Evolutionary conservation across 2,797 vertebrate genomes (phyloP), one percentile per base, ranked within the genome.

Genomic region (Cyclopterus lumpus): DNA sequence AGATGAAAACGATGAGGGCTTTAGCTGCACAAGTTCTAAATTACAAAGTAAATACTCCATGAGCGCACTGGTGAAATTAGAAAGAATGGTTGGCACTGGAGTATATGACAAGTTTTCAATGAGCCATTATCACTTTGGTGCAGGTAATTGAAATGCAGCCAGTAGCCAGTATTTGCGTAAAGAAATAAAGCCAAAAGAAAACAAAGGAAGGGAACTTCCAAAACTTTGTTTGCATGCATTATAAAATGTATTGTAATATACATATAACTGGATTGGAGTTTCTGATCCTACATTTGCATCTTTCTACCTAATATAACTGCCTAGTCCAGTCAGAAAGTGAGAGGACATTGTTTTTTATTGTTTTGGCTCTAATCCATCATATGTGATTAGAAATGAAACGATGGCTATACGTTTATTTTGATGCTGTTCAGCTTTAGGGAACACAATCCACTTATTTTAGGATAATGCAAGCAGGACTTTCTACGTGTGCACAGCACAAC

Each of bases 81-180:
- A 73, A 70, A 61, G 60, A 85, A 71, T 70, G 48, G 32, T 38
- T 64, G 58, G 54, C 59, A 6, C 9, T 16, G 32, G 18, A 67
- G 44, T 40, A n/a, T 73, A 63, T 77, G 44, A 77, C 70, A 62
- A 34, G 42, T 71, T 76, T 73, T 71, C 67, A 73, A n/a, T n/a
- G 32, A 69, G 77, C 42, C 28, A 55, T 78, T 84, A 73, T 86
- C 68, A 57, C 71, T 70, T 59, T 36, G 30, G 44, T 57, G 22
- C 67, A 73, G 65, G 74, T 87, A 22, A 83, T 84, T 83, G 71
- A 63, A 82, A 74, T 71, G 46, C 44, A 71, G 82, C 76, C 78
- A 77, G 57, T 60, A 34, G 38, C 55, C 73, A 36, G 22, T 49
- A 24, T 55, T 73, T 53, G 18, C 12, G 18, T 59, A 42, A 81